phyloP scores from a whole-genome alignment of 2,888 invertebrate genomes.

The Chydorus sphaericus region DNA sequence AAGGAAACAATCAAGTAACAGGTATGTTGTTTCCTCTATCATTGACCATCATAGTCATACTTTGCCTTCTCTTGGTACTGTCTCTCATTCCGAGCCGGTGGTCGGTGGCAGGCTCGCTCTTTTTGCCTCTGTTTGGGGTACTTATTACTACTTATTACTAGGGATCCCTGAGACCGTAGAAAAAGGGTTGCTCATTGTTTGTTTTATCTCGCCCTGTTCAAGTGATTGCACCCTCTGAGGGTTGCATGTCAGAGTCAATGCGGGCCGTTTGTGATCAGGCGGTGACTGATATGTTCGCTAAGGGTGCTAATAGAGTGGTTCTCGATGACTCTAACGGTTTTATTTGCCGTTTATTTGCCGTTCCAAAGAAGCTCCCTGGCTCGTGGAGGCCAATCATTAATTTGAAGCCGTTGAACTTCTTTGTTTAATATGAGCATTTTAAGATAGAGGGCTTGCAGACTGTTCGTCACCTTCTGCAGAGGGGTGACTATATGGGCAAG shows the following conservation, averaged over 20 bases:
- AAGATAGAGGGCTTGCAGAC: neutral
- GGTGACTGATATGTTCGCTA: neutral
- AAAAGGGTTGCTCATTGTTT: too few relatives aligned
- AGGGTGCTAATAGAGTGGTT: neutral
- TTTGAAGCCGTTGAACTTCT: neutral
- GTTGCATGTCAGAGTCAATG: neutral
- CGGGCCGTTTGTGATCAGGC: neutral
- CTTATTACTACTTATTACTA: too few relatives aligned
- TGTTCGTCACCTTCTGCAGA: neutral
- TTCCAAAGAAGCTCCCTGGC: neutral
- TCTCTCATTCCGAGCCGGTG: too few relatives aligned
- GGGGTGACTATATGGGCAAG: neutral
- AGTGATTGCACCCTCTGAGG: neutral
- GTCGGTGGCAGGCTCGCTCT: neutral
- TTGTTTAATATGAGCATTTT: neutral
- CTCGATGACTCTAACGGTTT: neutral
- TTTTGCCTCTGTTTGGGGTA: neutral
- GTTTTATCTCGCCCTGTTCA: neutral
- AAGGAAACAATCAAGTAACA: neutral
- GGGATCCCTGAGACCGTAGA: neutral
- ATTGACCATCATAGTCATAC: too few relatives aligned
- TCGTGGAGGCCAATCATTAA: neutral
- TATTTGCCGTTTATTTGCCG: neutral
- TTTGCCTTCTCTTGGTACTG: too few relatives aligned
- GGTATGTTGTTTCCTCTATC: too few relatives aligned